A percentile compares a stretch with the other conserved stretches of the same genome.
These are phyloP conservation scores for Bolinopsis microptera DNA, from an alignment of 37 sponge, comb jelly and placozoan species.

Conservation along the genomic window DNA sequence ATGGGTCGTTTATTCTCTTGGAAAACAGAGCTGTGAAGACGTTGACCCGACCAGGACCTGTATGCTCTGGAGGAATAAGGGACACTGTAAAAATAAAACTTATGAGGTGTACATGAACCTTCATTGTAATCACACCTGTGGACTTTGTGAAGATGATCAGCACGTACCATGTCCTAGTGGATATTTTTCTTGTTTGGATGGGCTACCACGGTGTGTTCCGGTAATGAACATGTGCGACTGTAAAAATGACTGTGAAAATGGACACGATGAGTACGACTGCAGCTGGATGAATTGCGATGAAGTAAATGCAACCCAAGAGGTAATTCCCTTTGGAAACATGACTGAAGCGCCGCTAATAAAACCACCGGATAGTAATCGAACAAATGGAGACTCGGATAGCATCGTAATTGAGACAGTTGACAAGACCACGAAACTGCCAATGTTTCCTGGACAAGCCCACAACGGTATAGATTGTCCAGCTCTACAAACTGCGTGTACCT, in stretches of 20 bases:
- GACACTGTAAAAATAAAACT: not conserved
- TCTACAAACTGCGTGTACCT: not conserved
- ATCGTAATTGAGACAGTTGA: not conserved
- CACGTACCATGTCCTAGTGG: not conserved
- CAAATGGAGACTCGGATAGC: not conserved
- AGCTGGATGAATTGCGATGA: not conserved
- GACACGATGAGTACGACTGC: constrained; percentile 34
- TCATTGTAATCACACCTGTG: constrained; percentile 34
- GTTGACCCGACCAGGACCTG: not conserved
- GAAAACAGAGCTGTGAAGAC: not conserved
- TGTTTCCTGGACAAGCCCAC: not conserved
- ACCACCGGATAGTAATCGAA: not conserved
- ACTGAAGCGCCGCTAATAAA: no score
- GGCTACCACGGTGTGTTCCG: constrained; percentile 1
- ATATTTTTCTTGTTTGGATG: constrained; percentile 3
- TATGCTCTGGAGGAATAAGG: not conserved
- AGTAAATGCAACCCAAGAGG: not conserved
- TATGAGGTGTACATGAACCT: constrained; percentile 8
- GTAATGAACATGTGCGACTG: constrained; percentile 34
- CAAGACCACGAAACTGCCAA: not conserved
- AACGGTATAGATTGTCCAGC: not conserved
- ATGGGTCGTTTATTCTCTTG: not conserved
- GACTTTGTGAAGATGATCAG: not conserved
- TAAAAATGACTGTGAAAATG: not conserved
- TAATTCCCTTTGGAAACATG: no score